phyloP scores from a whole-genome alignment of 2,888 invertebrate genomes.

The Aleiodes leptofemur region DNA sequence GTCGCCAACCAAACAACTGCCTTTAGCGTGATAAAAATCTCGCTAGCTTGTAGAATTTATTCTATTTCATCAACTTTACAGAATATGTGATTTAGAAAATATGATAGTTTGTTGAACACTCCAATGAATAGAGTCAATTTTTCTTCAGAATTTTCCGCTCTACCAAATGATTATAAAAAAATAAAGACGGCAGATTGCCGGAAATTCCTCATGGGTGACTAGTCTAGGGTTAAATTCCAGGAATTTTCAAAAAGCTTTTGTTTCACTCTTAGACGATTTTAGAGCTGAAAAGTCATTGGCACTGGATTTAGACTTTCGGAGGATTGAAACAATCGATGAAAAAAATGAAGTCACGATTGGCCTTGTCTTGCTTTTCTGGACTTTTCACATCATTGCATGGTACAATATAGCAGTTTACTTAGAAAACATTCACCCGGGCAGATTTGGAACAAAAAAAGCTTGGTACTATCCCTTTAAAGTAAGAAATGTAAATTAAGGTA shows the following conservation, averaged over 20 bases:
- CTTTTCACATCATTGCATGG: constrained; percentile 54
- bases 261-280: background rate
- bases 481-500: background rate
- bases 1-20: no score
- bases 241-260: background rate
- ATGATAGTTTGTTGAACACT: no score
- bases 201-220: no score
- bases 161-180: no score
- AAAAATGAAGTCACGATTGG: constrained; percentile 45
- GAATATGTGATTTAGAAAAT: no score
- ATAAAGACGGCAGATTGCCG: no score
- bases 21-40: no score
- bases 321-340: constrained; percentile 5
- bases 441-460: constrained; percentile 51
- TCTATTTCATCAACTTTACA: no score
- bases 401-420: constrained; percentile 52
- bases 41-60: no score
- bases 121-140: no score
- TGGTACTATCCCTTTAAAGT: constrained; percentile 55
- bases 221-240: no score
- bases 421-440: constrained; percentile 53
- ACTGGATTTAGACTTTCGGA: background rate
- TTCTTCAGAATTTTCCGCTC: no score
- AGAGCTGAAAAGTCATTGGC: constrained; percentile 10
- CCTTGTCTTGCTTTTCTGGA: constrained; percentile 49